Evolutionary conservation across 2,113 vertebrate genomes (phyloP).

Genomic region (Xiphophorus maculatus): DNA sequence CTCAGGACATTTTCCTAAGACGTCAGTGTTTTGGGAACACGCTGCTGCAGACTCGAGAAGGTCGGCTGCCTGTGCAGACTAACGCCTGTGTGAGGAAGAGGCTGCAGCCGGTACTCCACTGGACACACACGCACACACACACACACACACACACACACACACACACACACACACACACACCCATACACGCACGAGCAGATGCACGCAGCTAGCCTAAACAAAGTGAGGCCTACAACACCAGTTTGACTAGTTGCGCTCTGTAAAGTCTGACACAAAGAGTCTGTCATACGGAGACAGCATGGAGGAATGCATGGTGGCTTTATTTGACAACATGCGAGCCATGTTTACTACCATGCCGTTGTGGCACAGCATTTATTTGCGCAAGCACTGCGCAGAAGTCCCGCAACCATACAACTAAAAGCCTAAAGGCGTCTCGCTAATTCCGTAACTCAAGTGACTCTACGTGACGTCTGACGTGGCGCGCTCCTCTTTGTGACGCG

Average conservation of each 20-base stretch:
- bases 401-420: slow-evolving; percentile 39
- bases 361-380: slow-evolving; percentile 63
- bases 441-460: slow-evolving; percentile 34
- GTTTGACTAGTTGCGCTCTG: slow-evolving; percentile 59
- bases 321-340: slow-evolving; percentile 70
- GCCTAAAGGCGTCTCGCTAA: background rate
- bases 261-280: slow-evolving; percentile 53
- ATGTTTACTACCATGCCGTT: slow-evolving; percentile 65
- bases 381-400: slow-evolving; percentile 41
- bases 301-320: slow-evolving; percentile 35
- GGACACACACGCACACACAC: background rate
- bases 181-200: background rate
- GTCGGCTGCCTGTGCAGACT: background rate
- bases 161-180: slow-evolving; percentile 4
- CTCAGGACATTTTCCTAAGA: slow-evolving; percentile 46
- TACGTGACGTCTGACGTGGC: slow-evolving; percentile 10
- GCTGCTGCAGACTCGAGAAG: slow-evolving; percentile 32
- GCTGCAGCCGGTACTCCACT: background rate
- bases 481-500: slow-evolving; percentile 5
- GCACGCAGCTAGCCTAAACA: slow-evolving; percentile 33
- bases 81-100: background rate
- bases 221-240: slow-evolving; percentile 59
- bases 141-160: slow-evolving; percentile 3
- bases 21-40: slow-evolving; percentile 64
- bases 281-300: slow-evolving; percentile 51